Base-by-base conservation (phyloP, 2,888 invertebrate genomes). In the Hoplodrina blanda region DNA sequence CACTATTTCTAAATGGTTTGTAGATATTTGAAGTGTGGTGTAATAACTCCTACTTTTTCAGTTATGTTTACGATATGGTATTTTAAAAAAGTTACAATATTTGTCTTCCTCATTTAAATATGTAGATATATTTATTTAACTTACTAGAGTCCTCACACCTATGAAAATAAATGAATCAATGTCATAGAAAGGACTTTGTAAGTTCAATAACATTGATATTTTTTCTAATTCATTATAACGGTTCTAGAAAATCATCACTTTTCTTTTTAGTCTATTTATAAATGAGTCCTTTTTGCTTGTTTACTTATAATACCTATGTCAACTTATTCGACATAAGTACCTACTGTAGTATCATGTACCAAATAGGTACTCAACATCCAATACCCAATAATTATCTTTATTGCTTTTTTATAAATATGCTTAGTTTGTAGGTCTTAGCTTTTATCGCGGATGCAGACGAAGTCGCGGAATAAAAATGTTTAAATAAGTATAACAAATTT, bases 181-280 rank as follows among this genome's bases (percentile, higher is more conserved):
- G 11, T 64, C 0, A 20, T 20, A 13, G 11, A n/a, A 50, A n/a
- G n/a, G 11, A 73, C 55, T 62, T 62, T n/a, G 10, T 56, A 10
- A 54, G 57, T 59, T 73, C 66, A 73, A 49, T 73, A 74, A 41
- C 30, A 59, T 30, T n/a, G 17, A 25, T 33, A 11, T 8, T 41
- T 59, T 57, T 59, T 73, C 11, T 19, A 44, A 33, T 50, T 49
- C 11, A 41, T 41, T 15, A 19, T 19, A 33, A 41, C 0, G 6
- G n/a, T 55, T 54, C 1, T 55, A 33, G 10, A 17, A 44, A 73
- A 56, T 11, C 2, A 33, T 19, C 11, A 46, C 13, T 44, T 52
- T 55, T 44, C 19, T 44, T 54, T 71, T 17, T 54, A 25, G 4
- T 41, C 11, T 19, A 8, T 41, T 44, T n/a, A 44, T 33, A 7